These are phyloP conservation scores for Copidosoma aretas DNA, from an alignment of 2,888 invertebrate genomes.

Conservation along the genomic window DNA sequence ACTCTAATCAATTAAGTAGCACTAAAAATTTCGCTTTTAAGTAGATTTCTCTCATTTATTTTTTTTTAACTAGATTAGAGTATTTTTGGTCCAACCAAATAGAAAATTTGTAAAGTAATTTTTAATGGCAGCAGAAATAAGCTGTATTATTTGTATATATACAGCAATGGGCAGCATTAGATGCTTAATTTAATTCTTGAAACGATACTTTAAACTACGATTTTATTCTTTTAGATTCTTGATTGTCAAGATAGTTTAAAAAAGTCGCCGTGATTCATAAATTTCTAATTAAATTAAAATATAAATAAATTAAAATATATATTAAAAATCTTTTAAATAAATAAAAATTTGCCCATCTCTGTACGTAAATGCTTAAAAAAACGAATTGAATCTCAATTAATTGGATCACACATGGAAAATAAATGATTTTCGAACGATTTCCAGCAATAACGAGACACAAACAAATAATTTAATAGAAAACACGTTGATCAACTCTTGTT, in stretches of 20 bases:
- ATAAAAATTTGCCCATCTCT: constrained; percentile 33
- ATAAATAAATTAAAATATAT: constrained; percentile 5
- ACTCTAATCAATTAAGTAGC: constrained; percentile 4
- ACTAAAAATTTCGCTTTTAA: constrained; percentile 5
- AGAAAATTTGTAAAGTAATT: constrained; percentile 12
- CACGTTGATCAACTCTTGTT: too few relatives aligned
- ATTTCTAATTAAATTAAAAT: constrained; percentile 12
- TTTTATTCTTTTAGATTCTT: constrained; percentile 18
- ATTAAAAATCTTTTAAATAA: constrained; percentile 12
- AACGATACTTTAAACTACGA: constrained; percentile 4
- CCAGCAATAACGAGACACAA: too few relatives aligned
- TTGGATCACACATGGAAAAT: neutral
- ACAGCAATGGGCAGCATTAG: constrained; percentile 37
- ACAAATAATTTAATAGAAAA: too few relatives aligned
- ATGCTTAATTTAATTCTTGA: constrained; percentile 20
- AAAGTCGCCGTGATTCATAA: constrained; percentile 10
- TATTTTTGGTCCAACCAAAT: constrained; percentile 30
- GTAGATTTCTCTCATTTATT: neutral
- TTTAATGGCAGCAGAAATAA: constrained; percentile 32
- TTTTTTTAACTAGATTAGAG: constrained; percentile 5
- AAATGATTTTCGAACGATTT: neutral
- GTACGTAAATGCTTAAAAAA: constrained; percentile 8
- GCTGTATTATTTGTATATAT: constrained; percentile 27
- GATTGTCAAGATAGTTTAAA: constrained; percentile 34
- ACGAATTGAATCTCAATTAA: neutral